Percentiles rank a stretch among this genome's conserved stretches.
Conservation (phyloP, 2,888 invertebrate genomes). For the Formica aserva region DNA sequence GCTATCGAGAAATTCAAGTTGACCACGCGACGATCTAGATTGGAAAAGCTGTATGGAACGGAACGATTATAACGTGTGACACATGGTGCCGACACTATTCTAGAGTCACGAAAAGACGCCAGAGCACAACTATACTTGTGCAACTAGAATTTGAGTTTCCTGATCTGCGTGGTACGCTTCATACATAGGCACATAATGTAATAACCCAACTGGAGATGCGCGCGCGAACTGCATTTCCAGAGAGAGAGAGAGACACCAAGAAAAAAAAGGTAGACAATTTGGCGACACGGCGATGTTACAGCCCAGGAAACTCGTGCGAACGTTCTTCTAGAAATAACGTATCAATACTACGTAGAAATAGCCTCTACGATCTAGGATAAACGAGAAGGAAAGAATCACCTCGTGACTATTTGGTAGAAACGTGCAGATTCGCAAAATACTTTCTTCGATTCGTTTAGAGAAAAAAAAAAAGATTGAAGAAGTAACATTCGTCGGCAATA, state of each 20-base stretch:
- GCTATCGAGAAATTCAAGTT: constrained; percentile 58
- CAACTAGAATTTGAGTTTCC: constrained; percentile 64
- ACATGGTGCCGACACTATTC: constrained; percentile 52
- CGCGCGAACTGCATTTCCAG: constrained; percentile 5
- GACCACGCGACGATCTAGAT: constrained; percentile 67
- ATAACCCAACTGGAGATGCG: constrained; percentile 2
- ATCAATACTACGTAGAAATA: constrained; percentile 74
- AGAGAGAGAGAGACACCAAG: neutral
- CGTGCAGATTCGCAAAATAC: constrained; percentile 60
- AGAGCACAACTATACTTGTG: constrained; percentile 59
- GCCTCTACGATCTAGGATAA: constrained; percentile 70
- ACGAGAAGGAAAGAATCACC: constrained; percentile 50
- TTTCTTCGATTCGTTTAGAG: constrained; percentile 31
- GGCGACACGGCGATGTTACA: constrained; percentile 34
- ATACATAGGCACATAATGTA: neutral
- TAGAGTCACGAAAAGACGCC: constrained; percentile 62
- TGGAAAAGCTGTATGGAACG: constrained; percentile 66
- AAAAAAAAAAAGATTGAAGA: neutral
- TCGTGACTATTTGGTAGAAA: constrained; percentile 61
- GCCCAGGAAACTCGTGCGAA: constrained; percentile 75
- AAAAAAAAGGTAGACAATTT: neutral
- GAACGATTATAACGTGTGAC: constrained; percentile 62
- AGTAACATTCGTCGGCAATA: constrained; percentile 11
- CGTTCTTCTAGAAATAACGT: constrained; percentile 71
- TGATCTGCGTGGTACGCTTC: constrained; percentile 43